Base-by-base conservation (phyloP, 2,113 vertebrate genomes). In the Notothenia coriiceps region DNA sequence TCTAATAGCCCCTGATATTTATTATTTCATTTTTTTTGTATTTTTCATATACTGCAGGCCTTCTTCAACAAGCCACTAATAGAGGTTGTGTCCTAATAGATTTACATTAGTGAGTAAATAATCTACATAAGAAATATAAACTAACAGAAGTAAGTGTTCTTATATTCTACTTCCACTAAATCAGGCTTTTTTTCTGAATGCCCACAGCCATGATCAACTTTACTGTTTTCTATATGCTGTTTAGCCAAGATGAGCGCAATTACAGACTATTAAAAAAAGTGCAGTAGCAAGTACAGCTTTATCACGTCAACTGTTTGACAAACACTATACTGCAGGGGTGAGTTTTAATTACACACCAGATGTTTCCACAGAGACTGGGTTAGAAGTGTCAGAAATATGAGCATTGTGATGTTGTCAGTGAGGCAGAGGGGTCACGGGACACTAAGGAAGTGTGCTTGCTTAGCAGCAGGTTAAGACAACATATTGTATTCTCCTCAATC, bases 221-320 rank as follows among this genome's bases (percentile, higher is more conserved):
- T 6, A 35, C 35, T 35, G 35, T 35, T 35, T 35, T 35, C 35
- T 6, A 35, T 6, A 35, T 35, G 35, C 6, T 35, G 35, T 35
- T 35, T 25, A 2, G 2, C 25, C 13, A 40, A 33, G 6, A 40
- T 1, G 11, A n/a, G 46, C 6, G 46, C 12, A 54, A 12, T 59
- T 44, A 33, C 47, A 55, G 59, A 47, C 5, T 35, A 22, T 57
- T 77, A 14, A 70, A 22, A 43, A n/a, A 8, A 22, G 13, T 70
- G 47, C 43, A 83, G 51, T 73, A 83, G 62, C 54, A 81, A 54
- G 61, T 72, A 51, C 8, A 51, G 12, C 67, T 35, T 14, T 9
- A 60, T 50, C 50, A 29, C 17, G 5, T 22, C 60, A 6, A 66
- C 12, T 57, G 22, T 47, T 57, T 84, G 54, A 52, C 10, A 50